Percentiles rank a stretch among this genome's conserved stretches.
Conservation (phyloP, 1,140 invertebrate species). For the Nilaparvata lugens region DNA sequence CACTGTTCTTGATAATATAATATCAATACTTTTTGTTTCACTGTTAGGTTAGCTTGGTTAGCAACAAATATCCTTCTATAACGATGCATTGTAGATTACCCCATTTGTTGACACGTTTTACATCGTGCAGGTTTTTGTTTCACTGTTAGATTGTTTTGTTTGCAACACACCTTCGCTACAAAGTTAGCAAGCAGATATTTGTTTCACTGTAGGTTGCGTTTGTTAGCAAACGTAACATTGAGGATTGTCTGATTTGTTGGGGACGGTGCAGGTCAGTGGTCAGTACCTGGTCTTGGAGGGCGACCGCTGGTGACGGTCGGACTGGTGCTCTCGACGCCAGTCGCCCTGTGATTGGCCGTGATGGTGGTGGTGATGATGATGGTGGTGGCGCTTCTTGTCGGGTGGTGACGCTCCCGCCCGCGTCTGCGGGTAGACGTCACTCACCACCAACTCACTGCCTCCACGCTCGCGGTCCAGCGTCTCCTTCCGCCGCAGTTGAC, state of each 20-base stretch:
- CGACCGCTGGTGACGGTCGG: not conserved
- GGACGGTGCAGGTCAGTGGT: too few species aligned
- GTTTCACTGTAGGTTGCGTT: not conserved
- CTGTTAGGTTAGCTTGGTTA: too few species aligned
- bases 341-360: slow-evolving; percentile 32
- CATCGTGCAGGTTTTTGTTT: too few species aligned
- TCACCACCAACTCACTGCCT: slow-evolving; percentile 70
- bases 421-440: slow-evolving; percentile 48
- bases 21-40: too few species aligned
- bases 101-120: too few species aligned
- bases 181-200: not conserved
- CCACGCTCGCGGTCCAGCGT: slow-evolving; percentile 63
- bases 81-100: too few species aligned
- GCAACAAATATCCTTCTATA: too few species aligned
- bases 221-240: not conserved
- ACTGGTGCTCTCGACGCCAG: slow-evolving; percentile 36
- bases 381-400: slow-evolving; percentile 70
- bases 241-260: not conserved
- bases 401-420: slow-evolving; percentile 33
- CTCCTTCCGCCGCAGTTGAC: slow-evolving; percentile 46
- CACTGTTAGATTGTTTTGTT: too few species aligned
- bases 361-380: slow-evolving; percentile 49
- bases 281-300: slow-evolving; percentile 8
- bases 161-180: too few species aligned
- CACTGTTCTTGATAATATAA: too few species aligned